These are phyloP conservation scores for Cheirogaleus major DNA, from an alignment of 2,797 vertebrate species.

Conservation along the genomic window DNA sequence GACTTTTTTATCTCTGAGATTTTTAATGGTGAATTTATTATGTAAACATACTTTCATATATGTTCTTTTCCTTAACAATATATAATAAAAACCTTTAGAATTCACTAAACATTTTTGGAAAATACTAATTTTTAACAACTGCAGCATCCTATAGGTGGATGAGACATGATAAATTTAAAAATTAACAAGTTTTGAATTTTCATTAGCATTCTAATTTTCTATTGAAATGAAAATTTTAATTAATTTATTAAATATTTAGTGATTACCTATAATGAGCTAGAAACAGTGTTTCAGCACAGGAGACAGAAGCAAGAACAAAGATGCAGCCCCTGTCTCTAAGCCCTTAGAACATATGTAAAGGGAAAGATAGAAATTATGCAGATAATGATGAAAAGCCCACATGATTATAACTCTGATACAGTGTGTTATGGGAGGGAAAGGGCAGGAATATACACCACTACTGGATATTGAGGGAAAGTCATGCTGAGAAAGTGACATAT, in stretches of 20 bases:
- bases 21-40: not conserved
- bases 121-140: not conserved
- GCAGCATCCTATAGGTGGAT: not conserved
- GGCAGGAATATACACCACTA: not conserved
- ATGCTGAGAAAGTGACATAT: not conserved
- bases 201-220: not conserved
- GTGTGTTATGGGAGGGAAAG: not conserved
- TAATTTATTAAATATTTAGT: not conserved
- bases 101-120: not conserved
- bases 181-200: not conserved
- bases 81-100: not conserved
- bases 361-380: not conserved
- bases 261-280: not conserved
- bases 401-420: not conserved
- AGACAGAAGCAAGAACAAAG: not conserved
- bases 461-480: not conserved
- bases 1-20: not conserved
- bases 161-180: not conserved
- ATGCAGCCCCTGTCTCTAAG: not conserved
- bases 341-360: not conserved
- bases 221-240: not conserved
- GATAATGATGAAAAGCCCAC: not conserved
- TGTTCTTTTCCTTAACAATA: not conserved
- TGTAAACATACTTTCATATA: not conserved
- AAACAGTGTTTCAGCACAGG: not conserved